Percentiles rank a stretch among this genome's conserved stretches.
Evolutionary conservation across 2,113 vertebrate species (phyloP).

Genomic region (Ochotona curzoniae): DNA sequence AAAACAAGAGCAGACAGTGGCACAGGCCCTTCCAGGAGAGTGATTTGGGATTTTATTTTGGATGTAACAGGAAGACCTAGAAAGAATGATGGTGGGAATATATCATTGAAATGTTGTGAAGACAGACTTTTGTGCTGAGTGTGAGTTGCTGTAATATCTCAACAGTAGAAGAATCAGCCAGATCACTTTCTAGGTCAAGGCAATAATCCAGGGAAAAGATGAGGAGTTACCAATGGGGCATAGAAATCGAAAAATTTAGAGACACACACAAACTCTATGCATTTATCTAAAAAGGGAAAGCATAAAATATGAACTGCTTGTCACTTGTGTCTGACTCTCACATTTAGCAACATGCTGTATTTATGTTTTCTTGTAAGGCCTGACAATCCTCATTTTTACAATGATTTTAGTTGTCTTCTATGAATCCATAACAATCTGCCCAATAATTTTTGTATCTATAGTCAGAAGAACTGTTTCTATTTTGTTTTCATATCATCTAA

Average conservation of each 20-base stretch:
- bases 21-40: neutral
- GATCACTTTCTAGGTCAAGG: neutral
- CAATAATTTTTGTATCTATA: neutral
- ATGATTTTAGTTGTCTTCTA: neutral
- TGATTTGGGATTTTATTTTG: neutral
- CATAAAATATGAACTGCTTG: neutral
- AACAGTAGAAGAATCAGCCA: neutral
- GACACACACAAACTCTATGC: neutral
- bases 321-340: neutral
- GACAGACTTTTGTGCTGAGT: neutral
- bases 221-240: neutral
- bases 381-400: neutral
- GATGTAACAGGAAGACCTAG: neutral
- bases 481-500: constrained; percentile 15
- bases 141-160: neutral
- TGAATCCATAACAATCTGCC: neutral
- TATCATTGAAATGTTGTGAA: neutral
- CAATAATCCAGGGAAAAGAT: neutral
- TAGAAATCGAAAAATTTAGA: neutral
- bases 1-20: neutral
- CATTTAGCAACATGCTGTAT: neutral
- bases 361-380: too few relatives aligned
- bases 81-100: neutral
- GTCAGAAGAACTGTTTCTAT: neutral
- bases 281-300: neutral